Evolutionary conservation across 2,797 vertebrate species (phyloP), one percentile per base, ranked within the genome.

Genomic region (Hirundo rustica): DNA sequence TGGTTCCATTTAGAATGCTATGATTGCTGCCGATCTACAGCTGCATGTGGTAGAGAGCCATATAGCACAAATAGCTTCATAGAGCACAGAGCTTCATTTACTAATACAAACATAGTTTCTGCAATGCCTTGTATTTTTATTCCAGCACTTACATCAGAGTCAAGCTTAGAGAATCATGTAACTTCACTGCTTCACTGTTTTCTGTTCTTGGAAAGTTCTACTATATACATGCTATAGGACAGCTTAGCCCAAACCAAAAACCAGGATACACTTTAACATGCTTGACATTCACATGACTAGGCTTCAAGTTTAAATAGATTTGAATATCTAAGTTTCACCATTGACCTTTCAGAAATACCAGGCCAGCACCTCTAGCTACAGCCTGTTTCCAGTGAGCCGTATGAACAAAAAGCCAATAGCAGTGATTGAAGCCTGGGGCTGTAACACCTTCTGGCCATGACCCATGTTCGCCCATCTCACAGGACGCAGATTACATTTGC

Each of bases 121-220:
- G 55, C 55, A 87, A 76, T 17, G 61, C 64, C 81, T 62, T 76
- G 36, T 60, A 27, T 62, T 89, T 92, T 91, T 85, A 82, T 76
- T 60, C 44, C 34, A 87, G 64, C 44, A 82, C 42, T 76, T 73
- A 84, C 18, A 8, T 40, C 22, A 48, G 18, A 89, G 44, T 60
- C 71, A 91, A 86, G 66, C 62, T 81, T 76, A 55, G 83, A 90
- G 62, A 96, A 86, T 38, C 48, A 79, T 48, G 27, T 18, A 85
- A 66, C 44, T 73, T 66, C 19, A 67, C 48, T 60, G 32, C 25
- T 75, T 66, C 14, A 55, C 40, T 55, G 17, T 48, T 91, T 93
- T 87, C 62, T 30, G 54, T 44, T 84, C 51, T 45, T 47, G 58
- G 58, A 92, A 94, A 91, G 77, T 23, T 81, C 47, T 40, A 77